These are phyloP conservation scores for Phacellophora camtschatica DNA, from an alignment of 30 jellyfish, hydroid and myxozoan species.

Conservation along the genomic window DNA sequence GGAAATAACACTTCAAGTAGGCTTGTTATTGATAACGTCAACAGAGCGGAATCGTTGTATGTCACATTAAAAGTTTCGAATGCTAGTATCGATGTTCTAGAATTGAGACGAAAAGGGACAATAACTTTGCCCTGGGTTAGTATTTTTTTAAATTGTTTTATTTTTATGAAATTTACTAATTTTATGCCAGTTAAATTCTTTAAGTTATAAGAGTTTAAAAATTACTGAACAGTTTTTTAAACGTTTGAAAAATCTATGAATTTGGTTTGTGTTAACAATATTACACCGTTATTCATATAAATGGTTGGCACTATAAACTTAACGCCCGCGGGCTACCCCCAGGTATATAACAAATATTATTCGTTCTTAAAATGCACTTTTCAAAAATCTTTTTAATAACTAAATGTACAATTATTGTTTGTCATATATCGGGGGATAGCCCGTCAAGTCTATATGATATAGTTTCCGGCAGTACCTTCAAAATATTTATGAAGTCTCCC, in stretches of 20 bases:
- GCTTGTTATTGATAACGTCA: conserved; percentile 44
- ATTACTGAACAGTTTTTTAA: background rate
- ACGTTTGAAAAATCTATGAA: background rate
- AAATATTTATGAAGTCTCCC: too few relatives aligned
- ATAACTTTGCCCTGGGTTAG: conserved; percentile 47
- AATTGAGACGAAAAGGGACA: conserved; percentile 23
- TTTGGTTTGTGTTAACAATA: background rate
- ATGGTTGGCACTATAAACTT: too few relatives aligned
- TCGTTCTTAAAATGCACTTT: too few relatives aligned
- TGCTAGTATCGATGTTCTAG: conserved; percentile 44
- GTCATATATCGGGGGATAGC: too few relatives aligned
- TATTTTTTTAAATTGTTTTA: background rate
- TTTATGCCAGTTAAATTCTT: background rate
- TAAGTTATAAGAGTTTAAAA: too few relatives aligned
- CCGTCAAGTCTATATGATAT: too few relatives aligned
- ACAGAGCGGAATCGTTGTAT: conserved; percentile 44
- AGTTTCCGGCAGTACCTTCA: too few relatives aligned
- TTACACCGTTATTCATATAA: background rate
- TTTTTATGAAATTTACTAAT: background rate
- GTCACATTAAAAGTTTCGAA: conserved; percentile 24
- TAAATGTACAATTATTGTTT: too few relatives aligned
- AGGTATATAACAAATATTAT: too few relatives aligned
- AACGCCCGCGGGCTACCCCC: too few relatives aligned
- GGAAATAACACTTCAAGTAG: conserved; percentile 9
- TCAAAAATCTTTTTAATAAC: too few relatives aligned